phyloP scores from a whole-genome alignment of 1,140 invertebrate species.

The Pseudomyrmex dendroicus region DNA sequence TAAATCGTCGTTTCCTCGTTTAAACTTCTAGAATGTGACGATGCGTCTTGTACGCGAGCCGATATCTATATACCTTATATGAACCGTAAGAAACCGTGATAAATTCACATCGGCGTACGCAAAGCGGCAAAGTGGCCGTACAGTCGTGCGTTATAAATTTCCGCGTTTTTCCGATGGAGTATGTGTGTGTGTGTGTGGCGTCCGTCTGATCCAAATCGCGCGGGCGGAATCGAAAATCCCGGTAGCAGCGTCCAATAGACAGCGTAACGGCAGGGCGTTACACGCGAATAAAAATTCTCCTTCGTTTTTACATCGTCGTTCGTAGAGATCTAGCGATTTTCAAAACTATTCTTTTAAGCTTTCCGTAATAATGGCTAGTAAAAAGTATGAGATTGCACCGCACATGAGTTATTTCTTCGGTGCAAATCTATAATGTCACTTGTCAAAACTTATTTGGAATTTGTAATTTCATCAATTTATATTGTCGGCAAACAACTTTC shows the following conservation, averaged over 20 bases:
- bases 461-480: too few relatives aligned
- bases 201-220: neutral
- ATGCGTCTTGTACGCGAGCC: conserved; percentile 17
- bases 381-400: too few relatives aligned
- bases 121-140: conserved; percentile 14
- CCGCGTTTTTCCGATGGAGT: conserved; percentile 19
- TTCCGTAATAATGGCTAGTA: too few relatives aligned
- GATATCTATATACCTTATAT: neutral
- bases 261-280: neutral
- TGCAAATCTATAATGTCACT: too few relatives aligned
- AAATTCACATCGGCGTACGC: conserved; percentile 25
- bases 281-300: neutral
- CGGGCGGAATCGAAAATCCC: conserved; percentile 6
- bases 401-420: too few relatives aligned
- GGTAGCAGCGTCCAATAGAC: neutral
- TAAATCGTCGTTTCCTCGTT: conserved; percentile 51
- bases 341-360: conserved; percentile 1
- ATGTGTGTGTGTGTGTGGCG: neutral
- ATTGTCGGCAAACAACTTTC: too few relatives aligned
- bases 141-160: conserved; percentile 48
- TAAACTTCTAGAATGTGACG: conserved; percentile 21
- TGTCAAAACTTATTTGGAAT: too few relatives aligned
- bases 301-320: too few relatives aligned
- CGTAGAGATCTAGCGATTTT: neutral
- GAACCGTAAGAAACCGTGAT: neutral